Base-by-base conservation (phyloP, 1,140 invertebrate species). In the Cotesia chilonis region DNA sequence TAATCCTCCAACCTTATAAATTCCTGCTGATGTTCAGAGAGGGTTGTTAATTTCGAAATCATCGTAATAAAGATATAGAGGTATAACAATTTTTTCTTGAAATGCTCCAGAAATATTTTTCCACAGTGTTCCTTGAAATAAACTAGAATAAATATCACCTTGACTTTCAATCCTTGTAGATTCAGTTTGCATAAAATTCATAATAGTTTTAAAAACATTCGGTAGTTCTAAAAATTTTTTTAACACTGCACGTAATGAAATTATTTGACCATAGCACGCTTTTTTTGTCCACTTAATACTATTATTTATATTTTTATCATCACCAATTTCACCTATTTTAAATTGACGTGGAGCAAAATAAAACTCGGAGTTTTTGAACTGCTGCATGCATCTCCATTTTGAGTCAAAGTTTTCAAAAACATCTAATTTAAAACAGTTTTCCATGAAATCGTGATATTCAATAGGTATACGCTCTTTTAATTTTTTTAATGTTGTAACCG, bases 381-480 rank as follows among this genome's bases (percentile, higher is more conserved):
- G 71, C 36, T 71, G 47, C 37, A 77, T 59, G 4, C 71, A 38
- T 61, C 73, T 75, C 28, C 74, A 64, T n/a, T 77, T 60, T 12
- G 72, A 71, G 17, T 72, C 52, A 38, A 77, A 71, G 67, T 75
- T 9, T 14, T 68, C 35, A 12, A 74, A 71, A n/a, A 36, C n/a
- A 4, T 41, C 17, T 4, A 57, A n/a, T 35, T 55, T 7, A n/a
- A 68, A 68, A 28, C 51, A 68, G 2, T 7, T 14, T 37, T 68
- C 35, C 36, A 68, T 52, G 1, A 57, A 7, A 0, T 68, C 54
- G 3, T 68, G 67, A n/a, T 36, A 68, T 37, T 68, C 67, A 3
- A 52, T 14, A 0, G 67, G 67, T 3, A 68, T 52, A 4, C 10
- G n/a, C 10, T 52, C 6, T 57, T 55, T 68, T 37, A 68, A 68